Base-by-base conservation (phyloP, 2,797 vertebrate species). In the Myiothlypis chrysogaster region DNA sequence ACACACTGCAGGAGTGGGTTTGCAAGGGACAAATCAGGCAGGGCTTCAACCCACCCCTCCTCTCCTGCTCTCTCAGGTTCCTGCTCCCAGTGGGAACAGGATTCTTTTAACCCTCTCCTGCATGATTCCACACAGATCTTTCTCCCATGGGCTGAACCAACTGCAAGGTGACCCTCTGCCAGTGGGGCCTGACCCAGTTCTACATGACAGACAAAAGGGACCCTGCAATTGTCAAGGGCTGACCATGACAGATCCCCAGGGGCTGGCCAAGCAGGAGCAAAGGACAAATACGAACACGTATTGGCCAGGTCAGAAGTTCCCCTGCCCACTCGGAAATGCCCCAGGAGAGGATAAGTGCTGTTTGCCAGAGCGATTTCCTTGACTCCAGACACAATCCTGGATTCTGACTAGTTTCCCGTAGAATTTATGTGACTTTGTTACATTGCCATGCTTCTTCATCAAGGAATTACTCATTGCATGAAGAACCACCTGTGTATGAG, bases 181-280 rank as follows among this genome's bases (percentile, higher is more conserved):
- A n/a, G 37, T 6, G 5, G 55, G 27, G 9, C 17, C 23, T 69
- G 23, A 77, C 49, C 49, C 70, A 50, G 44, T 10, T 77, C n/a
- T 27, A 70, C 23, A 55, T 4, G 34, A 59, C n/a, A 35, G 44
- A 15, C 32, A 64, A 60, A 64, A 87, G 13, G 27, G n/a, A 73
- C 20, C 10, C 69, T 37, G 27, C 15, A 60, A 7, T 22, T 28
- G 27, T 21, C 52, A n/a, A n/a, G 47, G 23, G 30, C 55, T 81
- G n/a, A 41, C n/a, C 7, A 15, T n/a, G 55, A 46, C 30, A 30
- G 18, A 50, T 13, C 0, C 1, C 28, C 23, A 2, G 16, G 17
- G 5, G 6, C 37, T 34, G 23, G 11, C 14, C 7, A 20, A 37
- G 35, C 44, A 30, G 19, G 35, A 64, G 8, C 2, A 16, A 83